Evolutionary conservation across 2,888 invertebrate species (phyloP), one percentile per base, ranked within the genome.

Genomic region (Tiphia femorata): DNA sequence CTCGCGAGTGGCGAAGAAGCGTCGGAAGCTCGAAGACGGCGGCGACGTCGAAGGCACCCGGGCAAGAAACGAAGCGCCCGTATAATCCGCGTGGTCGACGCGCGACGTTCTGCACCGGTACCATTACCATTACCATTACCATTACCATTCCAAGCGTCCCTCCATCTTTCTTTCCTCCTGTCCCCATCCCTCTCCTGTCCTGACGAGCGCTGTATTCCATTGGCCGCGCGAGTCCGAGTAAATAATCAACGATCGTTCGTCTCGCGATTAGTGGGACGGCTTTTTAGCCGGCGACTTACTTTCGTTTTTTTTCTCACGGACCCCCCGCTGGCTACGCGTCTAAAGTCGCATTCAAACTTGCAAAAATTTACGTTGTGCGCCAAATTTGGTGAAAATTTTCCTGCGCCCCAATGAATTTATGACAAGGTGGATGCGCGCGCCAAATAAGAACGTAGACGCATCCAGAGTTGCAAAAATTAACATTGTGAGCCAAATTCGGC

Each of bases 21-120:
- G 52, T 52, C 50, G 37, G 27, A 14, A n/a, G n/a, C n/a, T n/a
- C n/a, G 56, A 46, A 35, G 64, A 55, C 55, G 57, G 50, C 44
- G 50, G 55, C 49, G 50, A 33, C 43, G 27, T 40, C 35, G 56
- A 65, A 47, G 60, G 46, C 58, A 67, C 51, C n/a, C 52, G 38
- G 14, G 58, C 62, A 70, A 70, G 70, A 70, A 70, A 65, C 56
- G 58, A 56, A 64, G n/a, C 50, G 51, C 61, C 63, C 68, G 60
- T 69, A 65, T 59, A 69, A 69, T 61, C 61, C 58, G 62, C 67
- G 61, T 67, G 63, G n/a, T n/a, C n/a, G n/a, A n/a, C n/a, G n/a
- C 65, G 52, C 59, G 56, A 57, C 66, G 62, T 61, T 64, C 68
- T 65, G 67, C 62, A 63, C 63, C 63, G 70, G 70, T 58, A 70